These are phyloP conservation scores for Sciurus vulgaris DNA, from an alignment of 2,797 vertebrate species.

Conservation along the genomic window DNA sequence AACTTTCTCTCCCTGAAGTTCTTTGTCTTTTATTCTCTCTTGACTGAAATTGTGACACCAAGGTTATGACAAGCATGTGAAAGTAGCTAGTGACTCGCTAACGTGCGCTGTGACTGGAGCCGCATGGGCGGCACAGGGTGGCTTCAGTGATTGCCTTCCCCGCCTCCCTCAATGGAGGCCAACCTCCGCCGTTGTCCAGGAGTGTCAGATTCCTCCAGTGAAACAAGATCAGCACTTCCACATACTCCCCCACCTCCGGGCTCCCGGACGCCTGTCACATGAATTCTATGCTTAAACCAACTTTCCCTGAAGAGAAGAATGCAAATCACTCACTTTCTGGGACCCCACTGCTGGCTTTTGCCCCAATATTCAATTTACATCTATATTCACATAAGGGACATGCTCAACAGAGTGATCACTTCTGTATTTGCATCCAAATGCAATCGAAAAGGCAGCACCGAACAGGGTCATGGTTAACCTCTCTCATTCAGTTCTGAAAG, in stretches of 20 bases:
- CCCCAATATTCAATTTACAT: conserved; percentile 25
- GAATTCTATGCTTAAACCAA: conserved; percentile 79
- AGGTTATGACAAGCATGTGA: conserved; percentile 76
- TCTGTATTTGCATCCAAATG: conserved; percentile 57
- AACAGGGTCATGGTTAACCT: neutral
- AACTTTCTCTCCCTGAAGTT: conserved; percentile 56
- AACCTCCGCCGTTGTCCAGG: conserved; percentile 59
- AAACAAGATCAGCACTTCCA: conserved; percentile 61
- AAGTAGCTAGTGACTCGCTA: conserved; percentile 75
- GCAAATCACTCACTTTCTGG: conserved; percentile 55
- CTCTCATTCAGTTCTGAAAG: conserved; percentile 8
- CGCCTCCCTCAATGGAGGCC: conserved; percentile 61
- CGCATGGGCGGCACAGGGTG: neutral
- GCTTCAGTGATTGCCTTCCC: conserved; percentile 57
- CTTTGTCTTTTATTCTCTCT: conserved; percentile 63
- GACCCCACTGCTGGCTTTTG: conserved; percentile 17
- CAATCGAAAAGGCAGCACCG: neutral
- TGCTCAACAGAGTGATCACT: conserved; percentile 33
- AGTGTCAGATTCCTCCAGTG: conserved; percentile 53
- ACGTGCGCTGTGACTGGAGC: conserved; percentile 4
- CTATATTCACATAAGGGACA: conserved; percentile 45
- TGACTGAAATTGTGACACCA: conserved; percentile 72
- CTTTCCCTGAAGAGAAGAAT: conserved; percentile 69
- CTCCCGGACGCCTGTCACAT: conserved; percentile 74
- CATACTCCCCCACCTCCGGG: conserved; percentile 59